Conservation (phyloP, 2,888 invertebrate species). For the Sarcophaga subvicina region DNA sequence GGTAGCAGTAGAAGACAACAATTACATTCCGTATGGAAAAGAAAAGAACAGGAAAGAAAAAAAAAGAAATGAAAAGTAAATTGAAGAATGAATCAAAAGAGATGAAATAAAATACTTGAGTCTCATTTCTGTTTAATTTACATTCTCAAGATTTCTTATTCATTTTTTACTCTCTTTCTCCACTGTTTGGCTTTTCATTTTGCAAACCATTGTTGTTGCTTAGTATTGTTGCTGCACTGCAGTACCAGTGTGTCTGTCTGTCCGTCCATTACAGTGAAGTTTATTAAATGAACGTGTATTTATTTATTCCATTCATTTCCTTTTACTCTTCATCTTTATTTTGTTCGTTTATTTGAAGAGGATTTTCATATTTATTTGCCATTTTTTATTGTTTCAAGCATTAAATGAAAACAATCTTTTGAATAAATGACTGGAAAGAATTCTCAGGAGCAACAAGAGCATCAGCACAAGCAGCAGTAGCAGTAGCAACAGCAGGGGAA, state of each 20-base stretch:
- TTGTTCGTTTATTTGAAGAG: constrained; percentile 6
- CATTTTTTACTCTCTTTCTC: background rate
- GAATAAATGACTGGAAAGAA: constrained; percentile 3
- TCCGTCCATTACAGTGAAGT: background rate
- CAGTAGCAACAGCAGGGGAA: background rate
- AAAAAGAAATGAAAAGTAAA: background rate
- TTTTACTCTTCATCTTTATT: background rate
- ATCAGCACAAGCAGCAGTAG: background rate
- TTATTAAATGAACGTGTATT: background rate
- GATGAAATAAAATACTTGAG: background rate
- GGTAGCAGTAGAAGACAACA: background rate
- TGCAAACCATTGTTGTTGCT: background rate
- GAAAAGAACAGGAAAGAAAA: background rate
- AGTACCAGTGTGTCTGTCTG: background rate
- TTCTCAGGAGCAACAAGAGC: background rate
- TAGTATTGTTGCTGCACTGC: background rate
- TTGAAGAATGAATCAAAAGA: background rate
- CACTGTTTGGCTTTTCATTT: background rate
- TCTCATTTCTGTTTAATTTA: constrained; percentile 38
- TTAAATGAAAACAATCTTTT: constrained; percentile 35
- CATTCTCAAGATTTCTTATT: constrained; percentile 6
- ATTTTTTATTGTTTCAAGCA: constrained; percentile 29
- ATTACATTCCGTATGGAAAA: too few relatives aligned
- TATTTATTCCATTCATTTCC: background rate
- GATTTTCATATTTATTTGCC: constrained; percentile 17